These are phyloP conservation scores for Scaptomyza graminum DNA, from an alignment of 1,140 invertebrate genomes.

Conservation along the genomic window DNA sequence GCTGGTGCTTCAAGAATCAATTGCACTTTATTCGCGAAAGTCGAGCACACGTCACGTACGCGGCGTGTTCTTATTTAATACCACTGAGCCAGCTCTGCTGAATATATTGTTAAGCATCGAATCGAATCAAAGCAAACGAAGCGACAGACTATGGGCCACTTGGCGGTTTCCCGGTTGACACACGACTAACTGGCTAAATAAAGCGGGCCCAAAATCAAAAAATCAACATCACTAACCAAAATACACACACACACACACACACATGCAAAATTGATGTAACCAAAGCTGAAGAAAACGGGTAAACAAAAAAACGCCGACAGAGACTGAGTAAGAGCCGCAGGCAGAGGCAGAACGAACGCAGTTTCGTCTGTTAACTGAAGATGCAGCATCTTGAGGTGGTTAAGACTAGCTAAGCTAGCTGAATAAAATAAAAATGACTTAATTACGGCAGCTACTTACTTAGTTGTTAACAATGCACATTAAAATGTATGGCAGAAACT, in stretches of 20 bases:
- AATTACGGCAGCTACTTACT: conserved; percentile 53
- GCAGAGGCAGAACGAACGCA: conserved; percentile 34
- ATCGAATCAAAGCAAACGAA: conserved; percentile 49
- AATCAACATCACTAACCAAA: conserved; percentile 58
- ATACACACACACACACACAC: conserved; percentile 53
- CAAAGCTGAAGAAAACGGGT: conserved; percentile 54
- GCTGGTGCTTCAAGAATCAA: conserved; percentile 15
- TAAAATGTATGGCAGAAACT: conserved; percentile 55
- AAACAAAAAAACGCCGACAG: conserved; percentile 19
- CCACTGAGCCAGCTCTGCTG: conserved; percentile 24
- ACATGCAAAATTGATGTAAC: conserved; percentile 75
- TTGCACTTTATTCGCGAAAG: conserved; percentile 26
- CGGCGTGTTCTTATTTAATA: conserved; percentile 55
- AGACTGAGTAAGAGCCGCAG: background rate
- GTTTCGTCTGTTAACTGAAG: conserved; percentile 65
- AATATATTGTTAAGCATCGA: conserved; percentile 27
- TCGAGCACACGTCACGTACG: conserved; percentile 48
- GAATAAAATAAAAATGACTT: conserved; percentile 69
- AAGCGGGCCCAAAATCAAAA: conserved; percentile 63
- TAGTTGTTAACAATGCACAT: conserved; percentile 71
- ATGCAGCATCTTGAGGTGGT: conserved; percentile 1
- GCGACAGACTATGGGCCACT: conserved; percentile 30
- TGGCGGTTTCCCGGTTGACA: conserved; percentile 74
- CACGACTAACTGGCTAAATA: conserved; percentile 75
- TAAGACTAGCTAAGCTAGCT: background rate